Evolutionary conservation across 1,140 invertebrate species (phyloP).

Genomic region (Neomicropteryx cornuta): DNA sequence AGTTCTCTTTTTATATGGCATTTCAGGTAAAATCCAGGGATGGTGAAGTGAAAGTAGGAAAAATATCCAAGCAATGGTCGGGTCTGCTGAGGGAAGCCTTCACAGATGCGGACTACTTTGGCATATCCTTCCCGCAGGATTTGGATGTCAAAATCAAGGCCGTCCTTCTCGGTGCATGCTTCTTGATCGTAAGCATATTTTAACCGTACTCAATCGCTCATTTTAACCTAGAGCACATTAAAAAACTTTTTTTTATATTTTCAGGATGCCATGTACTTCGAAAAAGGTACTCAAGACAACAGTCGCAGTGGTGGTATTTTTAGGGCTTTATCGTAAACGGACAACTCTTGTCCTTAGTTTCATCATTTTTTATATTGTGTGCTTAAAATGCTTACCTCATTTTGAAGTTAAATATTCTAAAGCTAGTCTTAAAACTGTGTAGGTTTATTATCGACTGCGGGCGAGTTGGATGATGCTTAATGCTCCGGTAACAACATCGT

Average conservation of each 20-base stretch:
- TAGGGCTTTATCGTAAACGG: too few relatives aligned
- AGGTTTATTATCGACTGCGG: too few relatives aligned
- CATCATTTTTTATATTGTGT: too few relatives aligned
- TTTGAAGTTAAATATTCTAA: too few relatives aligned
- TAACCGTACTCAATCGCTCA: background rate
- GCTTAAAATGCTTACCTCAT: too few relatives aligned
- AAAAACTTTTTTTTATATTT: conserved; percentile 22
- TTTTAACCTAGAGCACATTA: background rate
- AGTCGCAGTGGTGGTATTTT: too few relatives aligned
- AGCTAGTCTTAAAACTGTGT: too few relatives aligned
- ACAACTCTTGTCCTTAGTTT: too few relatives aligned
- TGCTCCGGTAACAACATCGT: too few relatives aligned
- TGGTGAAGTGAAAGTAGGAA: conserved; percentile 52
- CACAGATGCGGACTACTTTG: conserved; percentile 68
- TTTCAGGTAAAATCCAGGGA: conserved; percentile 53
- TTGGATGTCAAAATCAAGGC: conserved; percentile 75
- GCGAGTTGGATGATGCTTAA: too few relatives aligned
- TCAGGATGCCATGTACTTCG: conserved; percentile 70
- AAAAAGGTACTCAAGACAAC: too few relatives aligned
- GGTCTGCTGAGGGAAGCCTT: conserved; percentile 58
- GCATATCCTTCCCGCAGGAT: conserved; percentile 68
- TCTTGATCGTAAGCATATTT: conserved; percentile 54
- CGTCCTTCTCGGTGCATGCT: conserved; percentile 60
- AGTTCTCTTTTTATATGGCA: too few relatives aligned
- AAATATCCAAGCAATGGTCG: conserved; percentile 69